These are phyloP conservation scores for Drosophila punjabiensis DNA, from an alignment of 1,140 invertebrate genomes.

Conservation along the genomic window DNA sequence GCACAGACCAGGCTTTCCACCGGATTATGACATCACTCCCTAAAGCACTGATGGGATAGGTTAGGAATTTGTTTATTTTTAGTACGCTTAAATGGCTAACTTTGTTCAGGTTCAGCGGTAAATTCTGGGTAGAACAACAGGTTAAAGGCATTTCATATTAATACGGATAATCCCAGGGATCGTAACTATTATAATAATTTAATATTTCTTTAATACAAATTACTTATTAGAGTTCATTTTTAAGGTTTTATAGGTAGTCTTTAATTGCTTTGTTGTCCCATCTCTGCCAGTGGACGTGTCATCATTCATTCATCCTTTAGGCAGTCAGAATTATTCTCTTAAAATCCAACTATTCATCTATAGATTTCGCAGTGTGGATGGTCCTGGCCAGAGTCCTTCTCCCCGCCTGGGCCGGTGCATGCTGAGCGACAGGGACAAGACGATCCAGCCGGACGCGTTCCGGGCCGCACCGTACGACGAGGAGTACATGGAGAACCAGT, in stretches of 20 bases:
- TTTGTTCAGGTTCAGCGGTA: conserved; percentile 9
- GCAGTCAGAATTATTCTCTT: neutral
- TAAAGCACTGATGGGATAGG: conserved; percentile 25
- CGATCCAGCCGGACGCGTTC: conserved; percentile 88
- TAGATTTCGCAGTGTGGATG: conserved; percentile 54
- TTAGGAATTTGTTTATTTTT: conserved; percentile 26
- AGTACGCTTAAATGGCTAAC: conserved; percentile 8
- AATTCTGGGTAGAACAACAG: neutral
- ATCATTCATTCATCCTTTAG: conserved; percentile 56
- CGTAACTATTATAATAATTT: neutral
- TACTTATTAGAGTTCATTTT: neutral
- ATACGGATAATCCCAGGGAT: neutral
- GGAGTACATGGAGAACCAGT: conserved; percentile 89
- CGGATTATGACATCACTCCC: conserved; percentile 66
- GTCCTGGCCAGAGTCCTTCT: conserved; percentile 17
- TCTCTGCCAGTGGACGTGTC: conserved; percentile 28
- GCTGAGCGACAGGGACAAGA: conserved; percentile 87
- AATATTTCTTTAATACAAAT: neutral
- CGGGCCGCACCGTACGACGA: conserved; percentile 88
- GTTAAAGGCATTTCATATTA: neutral
- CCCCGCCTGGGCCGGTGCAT: conserved; percentile 86
- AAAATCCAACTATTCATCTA: neutral
- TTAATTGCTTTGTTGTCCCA: neutral
- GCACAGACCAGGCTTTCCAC: conserved; percentile 55
- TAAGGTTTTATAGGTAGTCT: neutral